These are phyloP conservation scores for Choloepus hoffmanni DNA, from an alignment of 2,113 vertebrate species.

Conservation along the genomic window DNA sequence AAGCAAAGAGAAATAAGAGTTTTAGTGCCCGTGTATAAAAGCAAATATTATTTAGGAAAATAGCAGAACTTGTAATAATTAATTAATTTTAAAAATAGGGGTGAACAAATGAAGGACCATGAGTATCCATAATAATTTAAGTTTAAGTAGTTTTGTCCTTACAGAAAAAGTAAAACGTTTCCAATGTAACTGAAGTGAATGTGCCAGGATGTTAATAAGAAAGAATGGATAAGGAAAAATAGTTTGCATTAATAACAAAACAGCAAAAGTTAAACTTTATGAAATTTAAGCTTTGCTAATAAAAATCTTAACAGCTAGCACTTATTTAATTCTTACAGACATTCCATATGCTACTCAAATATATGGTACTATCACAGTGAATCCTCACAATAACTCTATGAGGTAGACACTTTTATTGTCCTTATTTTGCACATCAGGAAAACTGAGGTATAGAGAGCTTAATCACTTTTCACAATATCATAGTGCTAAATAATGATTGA, in stretches of 20 bases:
- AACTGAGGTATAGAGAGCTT: background rate
- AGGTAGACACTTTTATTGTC: background rate
- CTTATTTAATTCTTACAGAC: background rate
- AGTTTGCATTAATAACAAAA: background rate
- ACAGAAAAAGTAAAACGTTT: constrained; percentile 18
- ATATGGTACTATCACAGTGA: background rate
- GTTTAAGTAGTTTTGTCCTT: background rate
- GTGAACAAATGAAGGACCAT: background rate
- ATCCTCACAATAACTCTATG: background rate
- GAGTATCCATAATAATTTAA: background rate
- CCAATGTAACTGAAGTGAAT: background rate
- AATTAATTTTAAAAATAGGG: background rate
- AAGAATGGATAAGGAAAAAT: background rate
- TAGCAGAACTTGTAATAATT: background rate
- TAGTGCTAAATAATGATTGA: background rate
- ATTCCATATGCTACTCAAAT: background rate
- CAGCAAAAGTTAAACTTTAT: background rate
- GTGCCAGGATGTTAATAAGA: background rate
- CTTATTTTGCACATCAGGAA: background rate
- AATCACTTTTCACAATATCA: background rate
- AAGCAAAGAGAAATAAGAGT: too few species aligned
- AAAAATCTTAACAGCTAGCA: background rate
- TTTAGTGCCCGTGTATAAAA: background rate
- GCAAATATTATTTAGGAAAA: background rate
- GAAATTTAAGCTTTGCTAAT: background rate